Evolutionary conservation across 1,140 invertebrate genomes (phyloP), one percentile per base, ranked within the genome.

Genomic region (Manduca sexta): DNA sequence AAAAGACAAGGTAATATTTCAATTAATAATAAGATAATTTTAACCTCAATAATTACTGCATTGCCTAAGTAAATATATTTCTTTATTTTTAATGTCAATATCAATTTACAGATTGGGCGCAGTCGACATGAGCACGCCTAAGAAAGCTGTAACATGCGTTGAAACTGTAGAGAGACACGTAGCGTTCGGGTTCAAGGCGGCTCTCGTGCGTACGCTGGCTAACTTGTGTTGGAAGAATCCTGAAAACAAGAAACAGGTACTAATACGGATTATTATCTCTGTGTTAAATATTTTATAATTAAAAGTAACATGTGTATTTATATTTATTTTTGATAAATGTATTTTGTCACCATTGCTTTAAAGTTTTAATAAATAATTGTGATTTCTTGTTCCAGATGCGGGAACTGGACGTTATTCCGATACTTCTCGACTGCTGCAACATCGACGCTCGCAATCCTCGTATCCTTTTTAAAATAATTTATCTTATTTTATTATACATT

Each of bases 381-480:
- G 4, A 0, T 5, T 26, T 26, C 8, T 26, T 26, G 8, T 26
- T 85, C 45, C 70, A 87, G 84, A 81, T 86, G 47, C 78, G 91
- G 44, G 90, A 91, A 74, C 69, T 89, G 34, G 91, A 93, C 54
- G 88, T 91, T 2, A 91, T 95, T 52, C 90, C 92, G 34, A 73
- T 94, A 12, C 78, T 95, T 15, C 74, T 95, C 29, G 92, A 95
- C 62, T 93, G 92, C 70, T 94, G 92, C 59, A 94, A 92, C 60
- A 92, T 94, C 50, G 93, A 95, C 83, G 92, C 90, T 5, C 89
- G 91, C 69, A 95, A 95, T 92, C 93, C 93, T 64, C 88, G 93
- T 93, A 93, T 85, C 81, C 82, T 86, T 86, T 84, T 62, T 37
- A 49, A 31, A 34, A n/a, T 12, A 34, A 34, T 8, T n/a, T n/a